Percentiles rank a stretch among this genome's conserved stretches.
Conservation (phyloP, 2,113 vertebrate genomes). For the Onychorhynchus coronatus region DNA sequence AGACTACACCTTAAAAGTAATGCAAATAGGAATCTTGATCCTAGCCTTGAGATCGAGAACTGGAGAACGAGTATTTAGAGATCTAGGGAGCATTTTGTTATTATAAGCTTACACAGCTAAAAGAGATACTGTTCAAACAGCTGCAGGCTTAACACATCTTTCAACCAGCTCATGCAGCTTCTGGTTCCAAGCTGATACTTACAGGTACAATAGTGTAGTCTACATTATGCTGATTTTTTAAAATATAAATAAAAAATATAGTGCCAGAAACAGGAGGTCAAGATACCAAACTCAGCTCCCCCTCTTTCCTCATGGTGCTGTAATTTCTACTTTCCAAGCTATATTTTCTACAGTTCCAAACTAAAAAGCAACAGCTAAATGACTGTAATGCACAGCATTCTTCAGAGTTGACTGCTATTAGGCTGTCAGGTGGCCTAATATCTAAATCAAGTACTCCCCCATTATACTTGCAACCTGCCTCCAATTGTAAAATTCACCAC, state of each 20-base stretch:
- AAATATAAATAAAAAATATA: not conserved
- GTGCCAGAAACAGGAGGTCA: not conserved
- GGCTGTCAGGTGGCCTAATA: not conserved
- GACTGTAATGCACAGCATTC: not conserved
- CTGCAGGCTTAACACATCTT: not conserved
- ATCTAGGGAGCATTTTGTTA: not conserved
- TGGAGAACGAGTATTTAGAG: not conserved
- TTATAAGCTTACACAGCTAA: not conserved
- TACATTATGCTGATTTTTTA: not conserved
- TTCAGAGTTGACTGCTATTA: not conserved
- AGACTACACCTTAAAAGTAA: not conserved
- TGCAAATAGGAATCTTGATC: not conserved
- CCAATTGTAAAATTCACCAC: not conserved
- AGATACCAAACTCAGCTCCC: not conserved
- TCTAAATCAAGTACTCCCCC: not conserved
- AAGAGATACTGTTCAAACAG: not conserved
- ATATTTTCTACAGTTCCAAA: too few relatives aligned
- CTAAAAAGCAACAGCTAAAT: not conserved
- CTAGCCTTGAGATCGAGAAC: not conserved
- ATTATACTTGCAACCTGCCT: not conserved
- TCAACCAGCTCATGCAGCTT: not conserved
- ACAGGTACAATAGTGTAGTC: not conserved
- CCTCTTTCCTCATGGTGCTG: not conserved
- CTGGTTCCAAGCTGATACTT: not conserved
- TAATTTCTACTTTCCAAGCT: not conserved